Percentiles rank a stretch among this genome's conserved stretches.
These are phyloP conservation scores for Limnephilus marmoratus DNA, from an alignment of 2,888 invertebrate genomes.

Conservation along the genomic window DNA sequence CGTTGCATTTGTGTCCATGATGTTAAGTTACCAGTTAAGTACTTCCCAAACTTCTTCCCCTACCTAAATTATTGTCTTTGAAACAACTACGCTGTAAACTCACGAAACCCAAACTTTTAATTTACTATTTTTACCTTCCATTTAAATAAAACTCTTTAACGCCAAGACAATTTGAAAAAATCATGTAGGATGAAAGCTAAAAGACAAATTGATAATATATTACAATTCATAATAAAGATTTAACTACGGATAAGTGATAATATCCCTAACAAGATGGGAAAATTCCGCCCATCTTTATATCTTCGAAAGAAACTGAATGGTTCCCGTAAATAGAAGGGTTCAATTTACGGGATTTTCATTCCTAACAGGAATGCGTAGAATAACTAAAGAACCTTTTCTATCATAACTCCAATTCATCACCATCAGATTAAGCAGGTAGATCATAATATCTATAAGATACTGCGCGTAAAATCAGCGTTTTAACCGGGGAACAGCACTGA, in stretches of 20 bases:
- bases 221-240: background rate
- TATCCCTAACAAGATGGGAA: background rate
- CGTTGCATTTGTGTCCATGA: background rate
- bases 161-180: background rate
- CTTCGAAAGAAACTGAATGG: background rate
- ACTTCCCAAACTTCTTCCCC: background rate
- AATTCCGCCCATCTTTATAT: background rate
- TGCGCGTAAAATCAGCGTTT: background rate
- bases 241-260: background rate
- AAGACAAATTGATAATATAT: background rate
- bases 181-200: background rate
- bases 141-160: background rate
- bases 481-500: background rate
- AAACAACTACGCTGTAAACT: background rate
- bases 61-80: background rate
- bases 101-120: background rate
- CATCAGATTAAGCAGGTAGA: background rate
- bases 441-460: background rate
- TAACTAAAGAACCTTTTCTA: background rate
- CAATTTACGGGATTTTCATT: too few relatives aligned
- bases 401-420: background rate
- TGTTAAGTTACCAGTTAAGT: background rate
- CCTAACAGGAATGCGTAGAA: background rate
- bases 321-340: background rate
- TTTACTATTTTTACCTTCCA: background rate